Percentiles rank a stretch among this genome's conserved stretches.
These are phyloP conservation scores for Tympanuchus pallidicinctus DNA, from an alignment of 2,113 vertebrate species.

Conservation along the genomic window DNA sequence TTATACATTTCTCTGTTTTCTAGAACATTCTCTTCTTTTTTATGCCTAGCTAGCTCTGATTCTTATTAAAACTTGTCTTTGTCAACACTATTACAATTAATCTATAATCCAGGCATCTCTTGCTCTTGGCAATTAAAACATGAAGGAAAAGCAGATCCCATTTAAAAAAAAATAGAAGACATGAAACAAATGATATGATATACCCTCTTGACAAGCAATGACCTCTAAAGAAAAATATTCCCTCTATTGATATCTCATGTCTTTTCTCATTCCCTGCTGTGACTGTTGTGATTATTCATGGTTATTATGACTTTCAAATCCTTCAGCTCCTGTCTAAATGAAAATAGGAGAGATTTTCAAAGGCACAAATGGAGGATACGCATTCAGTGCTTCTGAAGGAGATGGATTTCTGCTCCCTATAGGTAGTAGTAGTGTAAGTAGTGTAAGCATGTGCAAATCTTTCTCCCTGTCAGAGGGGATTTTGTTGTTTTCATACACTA, in stretches of 20 bases:
- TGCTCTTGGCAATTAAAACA: constrained; percentile 23
- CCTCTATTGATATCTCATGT: not conserved
- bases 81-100: not conserved
- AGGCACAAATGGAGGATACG: not conserved
- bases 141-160: not conserved
- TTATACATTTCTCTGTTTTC: not conserved
- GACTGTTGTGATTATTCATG: constrained; percentile 4
- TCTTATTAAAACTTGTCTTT: constrained; percentile 13
- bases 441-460: not conserved
- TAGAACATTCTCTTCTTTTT: not conserved
- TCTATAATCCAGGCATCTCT: not conserved
- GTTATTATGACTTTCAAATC: constrained; percentile 5
- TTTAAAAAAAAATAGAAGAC: not conserved
- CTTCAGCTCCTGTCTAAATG: not conserved
- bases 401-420: not conserved
- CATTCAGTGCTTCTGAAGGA: not conserved
- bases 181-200: not conserved
- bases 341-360: not conserved
- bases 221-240: not conserved
- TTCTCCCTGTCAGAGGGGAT: not conserved
- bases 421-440: not conserved
- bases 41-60: not conserved
- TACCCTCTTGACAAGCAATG: not conserved
- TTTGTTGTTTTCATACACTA: not conserved
- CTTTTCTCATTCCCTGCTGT: not conserved